These are phyloP conservation scores for Chaetodon auriga DNA, from an alignment of 2,113 vertebrate genomes.

Conservation along the genomic window DNA sequence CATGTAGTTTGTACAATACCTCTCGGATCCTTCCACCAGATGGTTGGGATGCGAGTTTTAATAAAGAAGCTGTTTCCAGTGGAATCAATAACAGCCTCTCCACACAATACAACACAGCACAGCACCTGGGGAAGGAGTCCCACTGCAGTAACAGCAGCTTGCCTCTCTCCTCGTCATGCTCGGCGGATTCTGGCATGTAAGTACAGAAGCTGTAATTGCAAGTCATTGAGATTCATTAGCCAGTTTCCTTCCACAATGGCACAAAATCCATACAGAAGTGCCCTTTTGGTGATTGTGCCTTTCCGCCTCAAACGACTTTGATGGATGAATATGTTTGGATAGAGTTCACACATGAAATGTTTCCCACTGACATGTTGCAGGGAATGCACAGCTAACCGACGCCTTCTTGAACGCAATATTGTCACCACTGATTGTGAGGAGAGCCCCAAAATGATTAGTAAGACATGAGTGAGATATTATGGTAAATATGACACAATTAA, in stretches of 20 bases:
- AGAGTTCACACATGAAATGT: constrained; percentile 47
- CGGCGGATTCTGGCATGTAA: constrained; percentile 56
- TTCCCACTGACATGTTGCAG: constrained; percentile 11
- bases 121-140: constrained; percentile 46
- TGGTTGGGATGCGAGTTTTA: constrained; percentile 28
- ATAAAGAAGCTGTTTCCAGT: constrained; percentile 46
- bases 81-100: constrained; percentile 53
- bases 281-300: constrained; percentile 58
- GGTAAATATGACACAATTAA: constrained; percentile 2
- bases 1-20: constrained; percentile 38
- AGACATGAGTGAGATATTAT: constrained; percentile 1
- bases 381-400: constrained; percentile 6
- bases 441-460: not conserved
- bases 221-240: constrained; percentile 74
- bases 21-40: constrained; percentile 22
- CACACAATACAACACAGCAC: constrained; percentile 28
- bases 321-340: constrained; percentile 64
- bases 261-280: constrained; percentile 69
- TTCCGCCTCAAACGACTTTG: constrained; percentile 50
- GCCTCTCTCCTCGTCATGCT: constrained; percentile 39
- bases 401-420: constrained; percentile 24
- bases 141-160: constrained; percentile 13
- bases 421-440: constrained; percentile 1
- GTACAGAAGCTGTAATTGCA: constrained; percentile 71
- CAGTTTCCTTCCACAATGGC: constrained; percentile 60